Evolutionary conservation across 2,797 vertebrate species (phyloP).

Genomic region (Danio kyathit): DNA sequence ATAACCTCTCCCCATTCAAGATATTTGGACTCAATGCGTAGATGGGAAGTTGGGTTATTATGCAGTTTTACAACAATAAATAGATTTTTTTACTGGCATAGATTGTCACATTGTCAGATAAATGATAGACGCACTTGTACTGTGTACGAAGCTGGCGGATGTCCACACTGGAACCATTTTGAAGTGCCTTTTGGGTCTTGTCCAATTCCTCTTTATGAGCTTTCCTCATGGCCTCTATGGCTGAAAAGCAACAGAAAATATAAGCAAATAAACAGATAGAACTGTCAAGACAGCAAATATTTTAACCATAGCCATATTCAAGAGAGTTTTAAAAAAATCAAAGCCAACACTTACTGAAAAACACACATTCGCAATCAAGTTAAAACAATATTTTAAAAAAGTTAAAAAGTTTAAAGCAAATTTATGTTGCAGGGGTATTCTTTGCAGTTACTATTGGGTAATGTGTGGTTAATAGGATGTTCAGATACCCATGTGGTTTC

Average conservation of each 20-base stretch:
- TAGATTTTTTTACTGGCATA: background rate
- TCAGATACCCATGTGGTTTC: too few relatives aligned
- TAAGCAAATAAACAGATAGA: background rate
- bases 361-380: too few relatives aligned
- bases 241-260: slow-evolving; percentile 68
- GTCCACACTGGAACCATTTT: slow-evolving; percentile 84
- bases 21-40: background rate
- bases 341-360: too few relatives aligned
- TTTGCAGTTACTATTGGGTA: too few relatives aligned
- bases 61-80: slow-evolving; percentile 7
- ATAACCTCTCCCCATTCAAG: background rate
- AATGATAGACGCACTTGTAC: slow-evolving; percentile 83
- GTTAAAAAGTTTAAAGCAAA: too few relatives aligned
- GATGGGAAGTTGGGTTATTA: background rate
- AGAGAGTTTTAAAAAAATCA: background rate
- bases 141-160: slow-evolving; percentile 82
- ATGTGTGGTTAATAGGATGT: too few relatives aligned
- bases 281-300: background rate
- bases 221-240: slow-evolving; percentile 93
- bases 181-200: slow-evolving; percentile 84
- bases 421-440: too few relatives aligned
- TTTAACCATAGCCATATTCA: background rate
- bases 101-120: background rate
- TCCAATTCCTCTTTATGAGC: slow-evolving; percentile 91
- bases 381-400: too few relatives aligned